Percentiles rank a stretch among this genome's conserved stretches.
These are phyloP conservation scores for Lophotis ruficrista DNA, from an alignment of 2,113 vertebrate species.

Conservation along the genomic window DNA sequence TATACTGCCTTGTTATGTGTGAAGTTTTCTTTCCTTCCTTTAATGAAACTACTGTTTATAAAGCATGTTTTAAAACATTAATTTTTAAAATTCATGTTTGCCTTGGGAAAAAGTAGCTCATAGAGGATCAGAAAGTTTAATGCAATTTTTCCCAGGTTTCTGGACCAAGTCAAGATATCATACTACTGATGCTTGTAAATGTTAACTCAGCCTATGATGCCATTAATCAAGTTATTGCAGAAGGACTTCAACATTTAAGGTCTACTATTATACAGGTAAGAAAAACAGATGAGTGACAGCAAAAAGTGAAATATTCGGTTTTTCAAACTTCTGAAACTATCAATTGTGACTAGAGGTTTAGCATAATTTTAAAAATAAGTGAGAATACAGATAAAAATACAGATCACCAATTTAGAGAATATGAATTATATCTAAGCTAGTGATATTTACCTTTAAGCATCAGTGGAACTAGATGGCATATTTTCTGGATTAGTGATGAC, in stretches of 20 bases:
- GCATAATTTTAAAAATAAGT: background rate
- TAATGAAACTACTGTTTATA: background rate
- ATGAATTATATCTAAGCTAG: background rate
- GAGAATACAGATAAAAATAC: background rate
- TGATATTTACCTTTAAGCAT: background rate
- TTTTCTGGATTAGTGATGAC: background rate
- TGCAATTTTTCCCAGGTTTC: background rate
- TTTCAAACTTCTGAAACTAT: background rate
- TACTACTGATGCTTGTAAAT: background rate
- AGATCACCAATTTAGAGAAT: background rate
- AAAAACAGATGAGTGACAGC: background rate
- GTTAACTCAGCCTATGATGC: background rate
- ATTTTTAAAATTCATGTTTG: background rate
- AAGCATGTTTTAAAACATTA: background rate
- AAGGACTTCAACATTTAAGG: background rate
- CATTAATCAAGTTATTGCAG: background rate
- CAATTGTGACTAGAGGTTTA: rapidly evolving
- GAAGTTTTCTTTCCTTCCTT: background rate
- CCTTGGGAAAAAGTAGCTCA: background rate
- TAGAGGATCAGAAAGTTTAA: background rate
- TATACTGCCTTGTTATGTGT: background rate
- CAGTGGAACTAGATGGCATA: background rate
- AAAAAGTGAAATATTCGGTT: background rate
- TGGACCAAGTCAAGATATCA: background rate
- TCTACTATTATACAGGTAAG: background rate